Conservation (phyloP, 2,113 vertebrate species). For the Burhinus oedicnemus region DNA sequence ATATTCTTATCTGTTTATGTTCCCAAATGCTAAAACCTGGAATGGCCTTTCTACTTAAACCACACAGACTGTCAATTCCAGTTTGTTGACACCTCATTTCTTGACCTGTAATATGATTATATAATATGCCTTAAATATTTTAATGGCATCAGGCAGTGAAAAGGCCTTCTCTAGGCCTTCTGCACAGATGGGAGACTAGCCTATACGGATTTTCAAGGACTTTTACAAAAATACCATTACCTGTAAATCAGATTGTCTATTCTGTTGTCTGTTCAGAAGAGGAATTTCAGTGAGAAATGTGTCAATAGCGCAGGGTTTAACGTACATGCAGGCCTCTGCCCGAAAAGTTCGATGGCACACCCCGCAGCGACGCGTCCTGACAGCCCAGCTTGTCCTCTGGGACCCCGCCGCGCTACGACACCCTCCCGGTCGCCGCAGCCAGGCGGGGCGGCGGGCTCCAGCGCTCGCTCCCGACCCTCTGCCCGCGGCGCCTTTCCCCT, state of each 20-base stretch:
- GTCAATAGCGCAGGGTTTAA: not conserved
- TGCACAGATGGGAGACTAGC: not conserved
- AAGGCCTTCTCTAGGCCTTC: not conserved
- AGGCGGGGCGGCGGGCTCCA: rapidly evolving
- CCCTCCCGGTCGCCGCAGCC: not conserved
- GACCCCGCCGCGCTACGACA: rapidly evolving
- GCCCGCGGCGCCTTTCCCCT: not conserved
- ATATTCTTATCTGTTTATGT: not conserved
- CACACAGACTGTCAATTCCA: not conserved
- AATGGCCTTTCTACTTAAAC: not conserved
- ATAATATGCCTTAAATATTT: not conserved
- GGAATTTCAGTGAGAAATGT: not conserved
- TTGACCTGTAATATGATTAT: not conserved
- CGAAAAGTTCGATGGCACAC: rapidly evolving
- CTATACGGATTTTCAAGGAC: not conserved
- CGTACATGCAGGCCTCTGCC: rapidly evolving
- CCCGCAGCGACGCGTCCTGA: rapidly evolving
- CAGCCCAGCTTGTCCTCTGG: rapidly evolving
- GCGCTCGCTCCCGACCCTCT: rapidly evolving
- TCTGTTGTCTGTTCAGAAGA: not conserved
- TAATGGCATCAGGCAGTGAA: not conserved
- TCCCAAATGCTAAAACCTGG: not conserved
- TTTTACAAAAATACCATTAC: not conserved
- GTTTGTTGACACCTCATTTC: not conserved
- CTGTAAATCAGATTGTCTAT: not conserved